Percentiles rank a stretch among this genome's conserved stretches.
Evolutionary conservation across 2,797 vertebrate genomes (phyloP).

Genomic region (Gadopsis bispinosus): DNA sequence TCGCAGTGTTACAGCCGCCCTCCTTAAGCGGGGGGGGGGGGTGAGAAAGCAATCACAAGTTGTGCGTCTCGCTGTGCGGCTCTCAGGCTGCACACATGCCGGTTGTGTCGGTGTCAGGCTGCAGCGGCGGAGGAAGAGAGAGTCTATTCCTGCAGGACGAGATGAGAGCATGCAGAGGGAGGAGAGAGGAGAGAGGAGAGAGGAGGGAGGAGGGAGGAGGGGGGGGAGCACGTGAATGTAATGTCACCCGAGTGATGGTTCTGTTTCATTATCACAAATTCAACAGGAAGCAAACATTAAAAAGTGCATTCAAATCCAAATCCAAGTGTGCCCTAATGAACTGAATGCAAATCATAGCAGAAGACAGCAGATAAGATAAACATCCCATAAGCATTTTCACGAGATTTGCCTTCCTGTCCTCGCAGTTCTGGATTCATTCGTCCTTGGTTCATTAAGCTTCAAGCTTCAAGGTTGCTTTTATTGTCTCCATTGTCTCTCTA

Average conservation of each 20-base stretch:
- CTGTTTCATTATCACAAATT: conserved; percentile 16
- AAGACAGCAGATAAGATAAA: neutral
- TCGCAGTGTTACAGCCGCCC: conserved; percentile 26
- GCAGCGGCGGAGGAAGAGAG: conserved; percentile 73
- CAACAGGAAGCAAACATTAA: neutral
- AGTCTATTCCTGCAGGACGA: conserved; percentile 77
- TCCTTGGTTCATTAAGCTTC: neutral
- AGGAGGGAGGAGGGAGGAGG: conserved; percentile 29
- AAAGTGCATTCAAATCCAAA: neutral
- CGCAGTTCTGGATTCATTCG: neutral
- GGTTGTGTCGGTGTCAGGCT: conserved; percentile 72
- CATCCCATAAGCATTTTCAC: neutral
- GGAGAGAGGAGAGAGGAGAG: neutral
- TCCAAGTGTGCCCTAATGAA: neutral
- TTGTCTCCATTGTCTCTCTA: neutral
- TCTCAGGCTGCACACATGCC: conserved; percentile 76
- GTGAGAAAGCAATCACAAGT: conserved; percentile 50
- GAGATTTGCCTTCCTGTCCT: neutral
- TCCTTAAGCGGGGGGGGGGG: conserved; percentile 8
- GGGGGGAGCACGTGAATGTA: conserved; percentile 31
- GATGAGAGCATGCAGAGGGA: conserved; percentile 69
- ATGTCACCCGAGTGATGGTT: conserved; percentile 1
- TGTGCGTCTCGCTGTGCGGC: conserved; percentile 42
- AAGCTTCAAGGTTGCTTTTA: neutral
- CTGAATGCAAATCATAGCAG: no score